Evolutionary conservation across 2,888 invertebrate genomes (phyloP).

Genomic region (Bombylius major): DNA sequence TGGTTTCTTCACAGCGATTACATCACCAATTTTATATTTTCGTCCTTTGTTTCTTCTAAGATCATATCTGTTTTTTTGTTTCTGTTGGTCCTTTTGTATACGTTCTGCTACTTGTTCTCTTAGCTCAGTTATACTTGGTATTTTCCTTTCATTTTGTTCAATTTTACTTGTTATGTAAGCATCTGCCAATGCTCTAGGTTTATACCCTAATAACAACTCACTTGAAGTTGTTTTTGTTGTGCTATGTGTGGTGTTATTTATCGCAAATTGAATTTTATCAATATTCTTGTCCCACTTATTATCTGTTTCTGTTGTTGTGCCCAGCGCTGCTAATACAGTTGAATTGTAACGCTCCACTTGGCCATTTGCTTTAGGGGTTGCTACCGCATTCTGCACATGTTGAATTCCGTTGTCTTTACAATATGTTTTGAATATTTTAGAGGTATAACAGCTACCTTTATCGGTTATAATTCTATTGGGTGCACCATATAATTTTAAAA

Average conservation of each 20-base stretch:
- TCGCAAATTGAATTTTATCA: conserved; percentile 13
- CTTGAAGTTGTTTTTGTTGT: conserved; percentile 14
- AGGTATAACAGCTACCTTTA: conserved; percentile 28
- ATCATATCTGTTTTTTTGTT: conserved; percentile 8
- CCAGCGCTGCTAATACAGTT: conserved; percentile 15
- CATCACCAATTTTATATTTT: conserved; percentile 14
- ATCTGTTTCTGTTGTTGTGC: conserved; percentile 14
- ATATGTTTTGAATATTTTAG: conserved; percentile 22
- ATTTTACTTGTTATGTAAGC: neutral
- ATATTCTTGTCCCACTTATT: conserved; percentile 16
- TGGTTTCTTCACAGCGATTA: conserved; percentile 18
- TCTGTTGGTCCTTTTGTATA: conserved; percentile 6
- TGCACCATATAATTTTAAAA: conserved; percentile 22
- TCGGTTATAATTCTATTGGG: conserved; percentile 29
- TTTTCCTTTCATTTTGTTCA: conserved; percentile 2
- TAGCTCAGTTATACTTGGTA: neutral
- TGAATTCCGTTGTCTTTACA: conserved; percentile 16
- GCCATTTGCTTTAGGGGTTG: conserved; percentile 21
- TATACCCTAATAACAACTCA: conserved; percentile 12
- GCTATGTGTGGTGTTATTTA: conserved; percentile 17
- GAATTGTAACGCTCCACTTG: conserved; percentile 20
- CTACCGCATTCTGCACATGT: conserved; percentile 19
- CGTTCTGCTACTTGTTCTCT: neutral
- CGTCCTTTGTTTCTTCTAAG: conserved; percentile 3
- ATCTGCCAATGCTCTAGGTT: conserved; percentile 1